Percentiles rank a stretch among this genome's conserved stretches.
Evolutionary conservation across 2,888 invertebrate species (phyloP).

Genomic region (Scelioninae gen. 2): DNA sequence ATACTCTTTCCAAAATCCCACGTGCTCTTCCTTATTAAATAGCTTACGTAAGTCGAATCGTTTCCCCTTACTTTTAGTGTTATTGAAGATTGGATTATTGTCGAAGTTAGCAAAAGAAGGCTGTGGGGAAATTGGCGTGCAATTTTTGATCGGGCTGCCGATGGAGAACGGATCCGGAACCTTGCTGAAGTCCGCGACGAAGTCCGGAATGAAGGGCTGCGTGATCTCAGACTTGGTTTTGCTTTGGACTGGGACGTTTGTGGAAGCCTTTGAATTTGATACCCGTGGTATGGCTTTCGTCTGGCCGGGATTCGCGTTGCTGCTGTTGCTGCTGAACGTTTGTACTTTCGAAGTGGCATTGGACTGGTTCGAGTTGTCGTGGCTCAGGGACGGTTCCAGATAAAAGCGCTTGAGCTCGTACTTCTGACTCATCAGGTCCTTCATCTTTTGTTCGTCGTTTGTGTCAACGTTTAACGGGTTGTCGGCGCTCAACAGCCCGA

Average conservation of each 20-base stretch:
- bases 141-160: slow-evolving; percentile 65
- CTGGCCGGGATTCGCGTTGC: slow-evolving; percentile 62
- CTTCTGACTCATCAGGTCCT: slow-evolving; percentile 95
- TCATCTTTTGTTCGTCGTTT: slow-evolving; percentile 92
- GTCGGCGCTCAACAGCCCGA: slow-evolving; percentile 88
- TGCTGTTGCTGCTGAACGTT: slow-evolving; percentile 62
- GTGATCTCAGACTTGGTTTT: slow-evolving; percentile 64
- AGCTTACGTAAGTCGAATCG: background rate
- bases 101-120: slow-evolving; percentile 84
- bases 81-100: slow-evolving; percentile 82
- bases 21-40: no score
- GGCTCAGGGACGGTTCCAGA: slow-evolving; percentile 70
- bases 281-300: slow-evolving; percentile 68
- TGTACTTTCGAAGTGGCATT: slow-evolving; percentile 41
- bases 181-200: slow-evolving; percentile 74
- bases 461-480: slow-evolving; percentile 76
- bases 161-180: slow-evolving; percentile 68
- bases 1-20: no score
- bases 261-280: slow-evolving; percentile 65
- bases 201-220: slow-evolving; percentile 71
- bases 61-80: slow-evolving; percentile 63
- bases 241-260: slow-evolving; percentile 61
- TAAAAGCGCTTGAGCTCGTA: slow-evolving; percentile 92
- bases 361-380: slow-evolving; percentile 59
- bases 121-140: slow-evolving; percentile 69